A percentile compares a stretch with the other conserved stretches of the same genome.
These are phyloP conservation scores for Siderastrea radians DNA, from an alignment of 92 coral and sea anemone genomes.

Conservation along the genomic window DNA sequence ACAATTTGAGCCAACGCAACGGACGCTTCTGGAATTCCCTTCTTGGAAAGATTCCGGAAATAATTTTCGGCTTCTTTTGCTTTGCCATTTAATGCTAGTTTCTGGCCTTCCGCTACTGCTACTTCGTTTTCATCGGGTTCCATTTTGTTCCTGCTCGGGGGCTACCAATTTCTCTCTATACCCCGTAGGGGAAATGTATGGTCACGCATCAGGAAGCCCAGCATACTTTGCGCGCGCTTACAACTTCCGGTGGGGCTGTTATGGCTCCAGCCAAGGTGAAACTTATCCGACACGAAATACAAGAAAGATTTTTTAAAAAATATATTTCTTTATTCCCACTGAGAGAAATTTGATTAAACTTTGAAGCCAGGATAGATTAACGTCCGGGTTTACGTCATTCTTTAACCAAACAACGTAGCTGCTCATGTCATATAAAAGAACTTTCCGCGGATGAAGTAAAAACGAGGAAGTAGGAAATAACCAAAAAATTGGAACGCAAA, in stretches of 20 bases:
- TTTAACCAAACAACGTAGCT: too few relatives aligned
- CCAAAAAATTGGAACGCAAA: neutral
- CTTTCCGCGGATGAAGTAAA: neutral
- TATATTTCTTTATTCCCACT: too few relatives aligned
- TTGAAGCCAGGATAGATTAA: too few relatives aligned
- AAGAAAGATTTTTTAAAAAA: too few relatives aligned
- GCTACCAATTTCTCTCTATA: neutral
- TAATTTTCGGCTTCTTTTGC: constrained; percentile 18
- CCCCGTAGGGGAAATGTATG: neutral
- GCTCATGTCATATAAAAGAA: too few relatives aligned
- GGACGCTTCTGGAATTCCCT: constrained; percentile 15
- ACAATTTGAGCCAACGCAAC: constrained; percentile 17
- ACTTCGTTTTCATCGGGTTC: neutral
- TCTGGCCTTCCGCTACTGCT: constrained; percentile 20
- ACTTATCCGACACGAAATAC: neutral
- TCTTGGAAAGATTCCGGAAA: constrained; percentile 20
- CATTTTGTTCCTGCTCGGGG: neutral
- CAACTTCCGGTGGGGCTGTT: neutral
- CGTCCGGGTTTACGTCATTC: too few relatives aligned
- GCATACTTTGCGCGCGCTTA: constrained; percentile 4
- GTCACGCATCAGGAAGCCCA: neutral
- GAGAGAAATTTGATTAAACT: too few relatives aligned
- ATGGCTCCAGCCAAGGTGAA: too few relatives aligned
- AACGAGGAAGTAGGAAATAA: neutral
- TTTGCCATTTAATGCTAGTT: constrained; percentile 16